phyloP scores from a whole-genome alignment of 2,113 vertebrate genomes.

The Atherinomorus stipes region DNA sequence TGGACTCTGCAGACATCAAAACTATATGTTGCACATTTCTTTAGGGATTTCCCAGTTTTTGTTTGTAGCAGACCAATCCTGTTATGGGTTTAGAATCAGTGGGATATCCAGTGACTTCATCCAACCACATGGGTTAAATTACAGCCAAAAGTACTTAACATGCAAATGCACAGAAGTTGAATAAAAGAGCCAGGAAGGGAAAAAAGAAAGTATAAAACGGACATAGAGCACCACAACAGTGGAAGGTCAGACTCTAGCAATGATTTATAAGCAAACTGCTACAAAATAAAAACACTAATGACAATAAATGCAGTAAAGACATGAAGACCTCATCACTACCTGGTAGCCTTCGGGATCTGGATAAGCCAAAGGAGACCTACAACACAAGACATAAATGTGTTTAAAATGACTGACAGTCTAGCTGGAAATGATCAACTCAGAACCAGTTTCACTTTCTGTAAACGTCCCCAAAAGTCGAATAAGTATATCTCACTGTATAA shows the following conservation, averaged over 20 bases:
- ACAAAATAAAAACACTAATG: not conserved
- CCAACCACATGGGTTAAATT: not conserved
- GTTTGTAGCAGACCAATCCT: not conserved
- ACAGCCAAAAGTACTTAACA: too few relatives aligned
- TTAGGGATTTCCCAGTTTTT: not conserved
- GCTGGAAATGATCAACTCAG: not conserved
- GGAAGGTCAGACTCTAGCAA: not conserved
- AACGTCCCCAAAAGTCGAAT: not conserved
- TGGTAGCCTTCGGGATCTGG: slow-evolving; percentile 89
- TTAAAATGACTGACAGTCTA: not conserved
- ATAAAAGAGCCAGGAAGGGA: too few relatives aligned
- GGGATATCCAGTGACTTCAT: not conserved
- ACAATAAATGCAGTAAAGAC: not conserved
- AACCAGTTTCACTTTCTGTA: slow-evolving; percentile 30
- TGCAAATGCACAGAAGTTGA: not conserved
- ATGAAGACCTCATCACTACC: slow-evolving; percentile 76
- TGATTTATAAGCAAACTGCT: not conserved
- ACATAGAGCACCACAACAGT: too few relatives aligned
- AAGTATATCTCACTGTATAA: slow-evolving; percentile 89
- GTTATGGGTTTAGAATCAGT: not conserved
- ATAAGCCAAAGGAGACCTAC: slow-evolving; percentile 90
- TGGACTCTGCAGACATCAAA: not conserved
- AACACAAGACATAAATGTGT: slow-evolving; percentile 27
- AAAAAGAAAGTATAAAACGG: too few relatives aligned
- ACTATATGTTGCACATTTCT: not conserved